These are phyloP conservation scores for Amiota minor DNA, from an alignment of 2,888 invertebrate genomes.

Conservation along the genomic window DNA sequence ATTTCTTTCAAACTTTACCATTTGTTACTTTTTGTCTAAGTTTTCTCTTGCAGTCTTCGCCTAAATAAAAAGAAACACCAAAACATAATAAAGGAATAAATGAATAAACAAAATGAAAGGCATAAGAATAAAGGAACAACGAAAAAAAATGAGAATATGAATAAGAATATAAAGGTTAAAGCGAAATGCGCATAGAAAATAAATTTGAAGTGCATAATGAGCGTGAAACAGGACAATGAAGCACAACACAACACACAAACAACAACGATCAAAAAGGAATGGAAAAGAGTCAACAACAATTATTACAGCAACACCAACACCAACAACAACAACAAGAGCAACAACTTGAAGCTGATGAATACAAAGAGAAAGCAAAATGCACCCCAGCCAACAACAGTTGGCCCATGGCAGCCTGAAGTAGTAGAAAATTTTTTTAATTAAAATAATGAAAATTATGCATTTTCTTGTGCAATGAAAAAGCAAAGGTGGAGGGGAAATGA, in stretches of 20 bases:
- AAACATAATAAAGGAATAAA: no score
- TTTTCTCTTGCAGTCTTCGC: no score
- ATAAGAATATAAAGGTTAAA: conserved; percentile 2
- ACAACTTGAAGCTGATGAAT: not conserved
- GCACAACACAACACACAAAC: not conserved
- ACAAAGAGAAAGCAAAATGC: not conserved
- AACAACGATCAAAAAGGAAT: not conserved
- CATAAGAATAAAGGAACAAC: not conserved
- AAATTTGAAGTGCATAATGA: conserved; percentile 27
- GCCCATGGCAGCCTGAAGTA: conserved; percentile 46
- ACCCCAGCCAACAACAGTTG: not conserved
- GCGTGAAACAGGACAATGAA: conserved; percentile 20
- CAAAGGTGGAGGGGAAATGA: not conserved
- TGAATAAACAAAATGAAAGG: not conserved
- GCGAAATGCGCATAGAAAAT: conserved; percentile 20
- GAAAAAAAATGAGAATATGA: not conserved
- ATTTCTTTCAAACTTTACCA: no score
- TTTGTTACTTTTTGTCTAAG: no score
- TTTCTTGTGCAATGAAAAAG: not conserved
- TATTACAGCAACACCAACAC: not conserved
- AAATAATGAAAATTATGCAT: conserved; percentile 57
- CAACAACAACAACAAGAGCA: not conserved
- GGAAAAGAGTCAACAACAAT: not conserved
- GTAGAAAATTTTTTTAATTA: conserved; percentile 60
- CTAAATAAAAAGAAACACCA: no score